Evolutionary conservation across 1,140 invertebrate species (phyloP), one percentile per base, ranked within the genome.

Genomic region (Vollenhovia emeryi): DNA sequence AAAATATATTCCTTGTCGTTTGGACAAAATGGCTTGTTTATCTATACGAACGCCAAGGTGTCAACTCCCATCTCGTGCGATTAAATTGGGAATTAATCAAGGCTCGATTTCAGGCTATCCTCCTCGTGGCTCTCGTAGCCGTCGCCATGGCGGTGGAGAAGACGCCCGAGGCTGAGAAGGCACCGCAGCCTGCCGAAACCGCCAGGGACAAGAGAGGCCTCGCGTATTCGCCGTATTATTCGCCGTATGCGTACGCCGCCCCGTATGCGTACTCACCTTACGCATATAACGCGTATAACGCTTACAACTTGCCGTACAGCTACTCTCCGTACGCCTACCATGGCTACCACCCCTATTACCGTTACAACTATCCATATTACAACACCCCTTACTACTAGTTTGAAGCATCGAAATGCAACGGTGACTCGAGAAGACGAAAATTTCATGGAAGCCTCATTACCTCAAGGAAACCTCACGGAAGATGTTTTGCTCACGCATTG

Each of bases 161-260:
- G 9, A 18, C 55, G 0, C 11, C 27, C n/a, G 75, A 76, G 7
- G 1, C 43, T 9, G 48, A 66, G 9, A 57, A 83, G 30, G 40
- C 75, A 40, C 55, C 52, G 13, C 40, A 60, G 8, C 30, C 68
- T 33, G 40, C 57, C 0, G 90, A 62, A 5, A 45, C 76, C 24
- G 45, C 55, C 0, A 91, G 93, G 21, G 90, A 93, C 84, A 94
- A 94, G 75, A 91, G 93, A 62, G 91, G 91, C 6, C 18, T 92
- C 0, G 11, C 91, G 69, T n/a, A n/a, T n/a, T n/a, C n/a, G n/a
- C n/a, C n/a, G n/a, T n/a, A 87, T 30, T 18, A 43, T 27, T 36
- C 91, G 18, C 91, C 92, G 24, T 40, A 90, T 7, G 84, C 91
- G 3, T 93, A 93, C 64, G 68, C 75, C 13, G 78, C 84, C 33